Evolutionary conservation across 2,797 vertebrate species (phyloP).

Genomic region (Merluccius polli): DNA sequence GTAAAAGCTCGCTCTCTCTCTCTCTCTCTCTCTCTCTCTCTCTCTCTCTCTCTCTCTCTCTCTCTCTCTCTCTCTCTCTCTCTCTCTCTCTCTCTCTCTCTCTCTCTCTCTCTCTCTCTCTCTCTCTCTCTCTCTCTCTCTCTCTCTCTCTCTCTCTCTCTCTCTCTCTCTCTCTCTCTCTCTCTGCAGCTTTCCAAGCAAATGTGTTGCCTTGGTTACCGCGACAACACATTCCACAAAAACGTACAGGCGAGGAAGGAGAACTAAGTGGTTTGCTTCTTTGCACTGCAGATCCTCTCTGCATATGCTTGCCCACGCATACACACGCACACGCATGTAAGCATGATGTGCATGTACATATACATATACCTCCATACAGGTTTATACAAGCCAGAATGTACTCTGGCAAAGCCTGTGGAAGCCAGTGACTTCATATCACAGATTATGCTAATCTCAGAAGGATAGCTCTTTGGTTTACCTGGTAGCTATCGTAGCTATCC

Average conservation of each 20-base stretch:
- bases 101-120: too few relatives aligned
- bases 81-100: too few relatives aligned
- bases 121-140: neutral
- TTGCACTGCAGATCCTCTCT: too few relatives aligned
- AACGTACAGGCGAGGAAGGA: neutral
- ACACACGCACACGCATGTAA: constrained; percentile 25
- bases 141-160: neutral
- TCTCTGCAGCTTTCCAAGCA: constrained; percentile 22
- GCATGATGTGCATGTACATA: constrained; percentile 3
- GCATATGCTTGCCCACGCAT: neutral
- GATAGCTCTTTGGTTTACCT: too few relatives aligned
- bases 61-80: neutral
- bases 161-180: neutral
- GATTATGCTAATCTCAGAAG: too few relatives aligned
- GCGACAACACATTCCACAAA: constrained; percentile 42
- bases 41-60: neutral
- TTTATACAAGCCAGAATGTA: too few relatives aligned
- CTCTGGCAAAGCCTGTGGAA: neutral
- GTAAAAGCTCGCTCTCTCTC: neutral
- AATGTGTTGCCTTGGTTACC: constrained; percentile 35
- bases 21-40: neutral
- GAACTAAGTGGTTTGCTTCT: neutral
- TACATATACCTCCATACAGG: too few relatives aligned
- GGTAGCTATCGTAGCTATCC: too few relatives aligned
- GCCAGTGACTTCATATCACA: neutral